Base-by-base conservation (phyloP, 2,113 vertebrate species). In the Spheniscus mendiculus region DNA sequence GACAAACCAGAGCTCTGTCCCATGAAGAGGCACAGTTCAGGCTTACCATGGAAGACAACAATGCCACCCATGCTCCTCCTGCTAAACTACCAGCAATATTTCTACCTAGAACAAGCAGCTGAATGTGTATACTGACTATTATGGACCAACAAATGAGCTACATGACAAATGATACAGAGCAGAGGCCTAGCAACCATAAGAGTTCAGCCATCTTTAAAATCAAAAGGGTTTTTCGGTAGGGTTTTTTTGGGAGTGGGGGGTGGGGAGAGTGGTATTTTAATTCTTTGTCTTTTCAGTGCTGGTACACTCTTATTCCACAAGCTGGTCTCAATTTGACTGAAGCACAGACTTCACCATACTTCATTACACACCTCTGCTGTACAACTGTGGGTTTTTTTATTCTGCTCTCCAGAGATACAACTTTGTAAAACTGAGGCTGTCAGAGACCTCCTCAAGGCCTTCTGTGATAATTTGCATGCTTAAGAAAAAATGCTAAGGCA, bases 191-290 rank as follows among this genome's bases (percentile, higher is more conserved):
- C 65, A 70, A 53, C 30, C 27, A 16, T 11, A 21, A 92, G 22
- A 81, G 30, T 52, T 87, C 6, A 95, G 34, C 42, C 3, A 2
- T 18, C 45, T 70, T 79, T 34, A 65, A 91, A 89, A 83, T 36
- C 47, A 74, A 53, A 83, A 56, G n/a, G 23, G 13, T 1, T 9
- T 47, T 87, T 58, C 25, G 27, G 38, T 22, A 34, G 10, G 26
- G 2, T 4, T 44, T 72, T 56, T 36, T 19, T 0, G 16, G 15
- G 58, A n/a, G 38, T 23, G 1, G 52, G 9, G 4, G 9, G 20
- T 27, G 20, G 19, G 7, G 22, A 61, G 11, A 55, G 13, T 36
- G 10, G 15, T 32, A 63, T 89, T 73, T 72, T 36, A 52, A 61
- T 91, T 80, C 25, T 62, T 85, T 69, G 36, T 42, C 42, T 42